These are phyloP conservation scores for Lasioglossum figueresi DNA, from an alignment of 2,888 invertebrate species.

Conservation along the genomic window DNA sequence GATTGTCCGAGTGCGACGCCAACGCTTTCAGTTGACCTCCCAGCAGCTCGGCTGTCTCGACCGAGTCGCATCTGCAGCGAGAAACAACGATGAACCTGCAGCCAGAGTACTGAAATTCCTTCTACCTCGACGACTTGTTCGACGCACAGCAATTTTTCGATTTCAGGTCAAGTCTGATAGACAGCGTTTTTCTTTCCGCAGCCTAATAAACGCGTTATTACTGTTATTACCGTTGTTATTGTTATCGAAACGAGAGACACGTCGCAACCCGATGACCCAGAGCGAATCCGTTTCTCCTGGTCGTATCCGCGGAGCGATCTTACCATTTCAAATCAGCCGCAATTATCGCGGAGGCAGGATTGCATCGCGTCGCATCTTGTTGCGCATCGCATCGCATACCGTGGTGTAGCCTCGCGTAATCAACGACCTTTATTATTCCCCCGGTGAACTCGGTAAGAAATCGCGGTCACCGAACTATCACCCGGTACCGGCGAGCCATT, in stretches of 20 bases:
- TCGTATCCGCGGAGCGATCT: background rate
- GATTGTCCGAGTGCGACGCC: slow-evolving; percentile 82
- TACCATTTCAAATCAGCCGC: slow-evolving; percentile 9
- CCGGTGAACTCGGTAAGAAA: slow-evolving; percentile 44
- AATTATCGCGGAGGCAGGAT: background rate
- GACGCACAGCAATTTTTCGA: background rate
- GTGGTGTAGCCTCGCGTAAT: background rate
- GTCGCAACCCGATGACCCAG: background rate
- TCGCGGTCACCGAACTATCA: slow-evolving; percentile 54
- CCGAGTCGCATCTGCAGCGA: slow-evolving; percentile 92
- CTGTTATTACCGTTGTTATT: background rate
- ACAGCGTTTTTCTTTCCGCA: background rate
- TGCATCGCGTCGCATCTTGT: background rate
- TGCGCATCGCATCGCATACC: background rate
- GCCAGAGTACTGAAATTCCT: background rate
- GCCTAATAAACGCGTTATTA: background rate
- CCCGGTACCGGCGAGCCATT: slow-evolving; percentile 44
- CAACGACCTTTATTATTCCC: slow-evolving; percentile 43
- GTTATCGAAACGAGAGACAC: background rate
- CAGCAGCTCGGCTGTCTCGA: slow-evolving; percentile 95
- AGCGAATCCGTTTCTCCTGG: background rate
- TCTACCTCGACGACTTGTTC: background rate
- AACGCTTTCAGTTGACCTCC: slow-evolving; percentile 93
- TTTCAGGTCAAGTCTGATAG: background rate
- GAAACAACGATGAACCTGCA: background rate